Evolutionary conservation across 2,113 vertebrate species (phyloP).

Genomic region (Callorhinus ursinus): DNA sequence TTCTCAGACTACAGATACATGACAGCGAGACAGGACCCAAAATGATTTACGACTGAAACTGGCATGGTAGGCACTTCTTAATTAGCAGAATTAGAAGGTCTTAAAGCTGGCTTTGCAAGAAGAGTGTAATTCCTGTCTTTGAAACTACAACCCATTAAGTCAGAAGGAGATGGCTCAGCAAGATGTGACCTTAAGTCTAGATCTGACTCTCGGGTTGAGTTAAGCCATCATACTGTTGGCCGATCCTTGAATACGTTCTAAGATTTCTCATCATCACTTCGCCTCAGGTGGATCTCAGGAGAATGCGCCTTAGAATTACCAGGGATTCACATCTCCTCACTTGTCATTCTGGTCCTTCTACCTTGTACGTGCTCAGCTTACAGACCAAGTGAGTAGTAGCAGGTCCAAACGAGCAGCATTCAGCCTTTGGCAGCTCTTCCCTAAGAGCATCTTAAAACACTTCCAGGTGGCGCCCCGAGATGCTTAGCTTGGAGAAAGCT

Average conservation of each 20-base stretch:
- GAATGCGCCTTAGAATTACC: background rate
- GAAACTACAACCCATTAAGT: constrained; percentile 53
- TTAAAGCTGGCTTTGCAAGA: constrained; percentile 61
- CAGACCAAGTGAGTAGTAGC: background rate
- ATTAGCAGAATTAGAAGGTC: constrained; percentile 65
- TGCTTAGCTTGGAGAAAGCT: background rate
- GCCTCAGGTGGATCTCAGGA: background rate
- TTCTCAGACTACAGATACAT: background rate
- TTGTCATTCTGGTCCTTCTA: background rate
- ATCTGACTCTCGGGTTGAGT: background rate
- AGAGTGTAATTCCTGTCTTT: constrained; percentile 61
- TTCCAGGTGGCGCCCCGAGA: background rate
- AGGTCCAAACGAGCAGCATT: background rate
- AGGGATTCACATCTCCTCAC: background rate
- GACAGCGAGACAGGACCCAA: background rate
- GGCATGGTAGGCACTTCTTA: background rate
- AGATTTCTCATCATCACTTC: background rate
- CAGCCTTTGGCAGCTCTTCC: constrained; percentile 16
- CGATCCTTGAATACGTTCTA: background rate
- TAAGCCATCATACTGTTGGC: background rate
- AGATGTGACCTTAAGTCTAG: background rate
- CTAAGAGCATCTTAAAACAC: background rate
- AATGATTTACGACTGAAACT: constrained; percentile 57
- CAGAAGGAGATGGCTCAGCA: constrained; percentile 34
- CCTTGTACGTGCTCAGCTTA: constrained; percentile 9